Conservation (phyloP, 1,140 invertebrate species). For the Bombus terrestris region DNA sequence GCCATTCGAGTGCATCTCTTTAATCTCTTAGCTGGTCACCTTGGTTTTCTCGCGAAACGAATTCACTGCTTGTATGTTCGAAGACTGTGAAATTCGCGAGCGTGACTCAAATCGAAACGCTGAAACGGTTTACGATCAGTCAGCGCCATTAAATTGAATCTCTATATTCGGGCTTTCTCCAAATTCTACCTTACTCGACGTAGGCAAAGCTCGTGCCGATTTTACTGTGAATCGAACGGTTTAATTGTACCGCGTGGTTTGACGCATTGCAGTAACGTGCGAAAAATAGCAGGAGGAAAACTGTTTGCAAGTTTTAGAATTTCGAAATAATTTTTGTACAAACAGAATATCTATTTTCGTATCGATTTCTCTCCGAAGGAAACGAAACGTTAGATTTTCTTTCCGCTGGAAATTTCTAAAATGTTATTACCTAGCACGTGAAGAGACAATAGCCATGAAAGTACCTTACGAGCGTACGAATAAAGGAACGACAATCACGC, state of each 20-base stretch:
- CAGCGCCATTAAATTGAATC: constrained; percentile 59
- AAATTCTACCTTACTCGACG: constrained; percentile 40
- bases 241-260: constrained; percentile 4
- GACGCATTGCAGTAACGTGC: too few species aligned
- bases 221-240: constrained; percentile 21
- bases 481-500: constrained; percentile 10
- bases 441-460: not conserved
- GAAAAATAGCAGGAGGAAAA: not conserved
- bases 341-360: not conserved
- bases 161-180: constrained; percentile 47
- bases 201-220: not conserved
- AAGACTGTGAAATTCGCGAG: constrained; percentile 35
- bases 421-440: not conserved
- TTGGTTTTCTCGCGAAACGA: constrained; percentile 33
- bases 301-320: not conserved
- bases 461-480: not conserved
- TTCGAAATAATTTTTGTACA: too few species aligned
- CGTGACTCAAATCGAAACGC: constrained; percentile 57
- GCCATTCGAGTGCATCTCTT: constrained; percentile 34
- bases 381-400: not conserved
- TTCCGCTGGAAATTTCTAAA: not conserved
- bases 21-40: constrained; percentile 53
- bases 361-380: not conserved
- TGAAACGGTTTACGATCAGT: constrained; percentile 59
- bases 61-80: constrained; percentile 14